Evolutionary conservation across 2,113 vertebrate species (phyloP), one percentile per base, ranked within the genome.

Genomic region (Rhinopomastus cyanomelas): DNA sequence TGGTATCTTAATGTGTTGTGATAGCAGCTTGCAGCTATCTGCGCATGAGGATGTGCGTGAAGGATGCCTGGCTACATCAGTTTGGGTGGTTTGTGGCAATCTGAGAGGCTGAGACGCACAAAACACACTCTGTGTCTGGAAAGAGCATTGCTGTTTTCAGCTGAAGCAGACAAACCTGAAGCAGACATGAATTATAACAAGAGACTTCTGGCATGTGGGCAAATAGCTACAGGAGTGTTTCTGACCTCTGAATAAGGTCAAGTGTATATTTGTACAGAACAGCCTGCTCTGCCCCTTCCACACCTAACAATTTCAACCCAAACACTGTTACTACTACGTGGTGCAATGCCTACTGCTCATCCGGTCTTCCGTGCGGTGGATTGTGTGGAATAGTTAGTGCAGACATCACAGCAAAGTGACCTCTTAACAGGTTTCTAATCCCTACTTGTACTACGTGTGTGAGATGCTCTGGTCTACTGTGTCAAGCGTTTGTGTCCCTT

Each of bases 261-360:
- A 84, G 59, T 87, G 83, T 90, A 23, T 72, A 64, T 84, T 90
- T 93, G 64, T 88, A 71, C 68, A 77, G 56, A 91, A 71, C 66
- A 79, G 37, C 34, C 55, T 86, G 32, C 36, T 68, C 75, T 85
- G 67, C 87, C 66, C 32, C 53, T 84, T 88, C 23, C 69, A 75
- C 87, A 67, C 72, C 26, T 39, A 61, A 65, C 26, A 39, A 32
- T 65, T 88, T 73, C 13, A 82, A 42, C 75, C 55, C 16, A 48
- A 75, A 82, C 22, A 14, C 46, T 42, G n/a, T n/a, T n/a, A 16
- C 37, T 37, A 51, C 14, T 53, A 13, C 20, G 2, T 46, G 59
- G 16, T 48, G 42, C 0, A 1, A 62, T 27, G 72, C 66, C 57
- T 76, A 27, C 59, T 62, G 10, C 77, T 17, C 51, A 53, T 87